These are phyloP conservation scores for Aulostomus chinensis DNA, from an alignment of 2,797 vertebrate genomes.

Conservation along the genomic window DNA sequence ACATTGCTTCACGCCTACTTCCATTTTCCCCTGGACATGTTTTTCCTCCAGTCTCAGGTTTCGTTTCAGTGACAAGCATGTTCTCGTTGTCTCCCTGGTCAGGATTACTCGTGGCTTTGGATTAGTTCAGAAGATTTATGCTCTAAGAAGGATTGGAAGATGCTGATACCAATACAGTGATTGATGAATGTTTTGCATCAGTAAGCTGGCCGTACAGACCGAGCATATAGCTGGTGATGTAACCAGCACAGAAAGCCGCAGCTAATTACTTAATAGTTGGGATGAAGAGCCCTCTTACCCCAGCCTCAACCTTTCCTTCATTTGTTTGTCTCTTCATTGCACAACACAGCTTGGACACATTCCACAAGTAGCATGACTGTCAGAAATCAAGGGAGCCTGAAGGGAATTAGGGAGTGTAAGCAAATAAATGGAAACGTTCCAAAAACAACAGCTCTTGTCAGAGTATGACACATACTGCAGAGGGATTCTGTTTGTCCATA, in stretches of 20 bases:
- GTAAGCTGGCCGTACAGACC: conserved; percentile 23
- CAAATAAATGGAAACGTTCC: not conserved
- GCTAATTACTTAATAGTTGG: conserved; percentile 20
- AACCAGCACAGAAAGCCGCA: conserved; percentile 30
- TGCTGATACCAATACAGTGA: conserved; percentile 24
- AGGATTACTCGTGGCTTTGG: conserved; percentile 40
- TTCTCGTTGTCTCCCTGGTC: conserved; percentile 4
- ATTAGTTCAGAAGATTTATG: conserved; percentile 42
- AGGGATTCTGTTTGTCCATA: conserved; percentile 60
- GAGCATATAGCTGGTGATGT: conserved; percentile 13
- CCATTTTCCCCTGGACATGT: not conserved
- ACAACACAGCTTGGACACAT: not conserved
- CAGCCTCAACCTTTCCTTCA: not conserved
- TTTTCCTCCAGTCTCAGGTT: not conserved
- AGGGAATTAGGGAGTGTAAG: not conserved
- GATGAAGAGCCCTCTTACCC: conserved; percentile 1
- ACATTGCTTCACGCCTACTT: not conserved
- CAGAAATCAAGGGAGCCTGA: too few relatives aligned
- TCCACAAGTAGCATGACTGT: not conserved
- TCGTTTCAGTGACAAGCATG: conserved; percentile 17
- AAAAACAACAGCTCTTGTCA: too few relatives aligned
- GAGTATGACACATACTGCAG: conserved; percentile 74
- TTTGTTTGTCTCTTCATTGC: conserved; percentile 7
- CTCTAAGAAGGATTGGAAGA: conserved; percentile 46
- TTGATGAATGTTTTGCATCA: conserved; percentile 56